Evolutionary conservation across 2,888 invertebrate species (phyloP), one percentile per base, ranked within the genome.

Genomic region (Tinea trinotella): DNA sequence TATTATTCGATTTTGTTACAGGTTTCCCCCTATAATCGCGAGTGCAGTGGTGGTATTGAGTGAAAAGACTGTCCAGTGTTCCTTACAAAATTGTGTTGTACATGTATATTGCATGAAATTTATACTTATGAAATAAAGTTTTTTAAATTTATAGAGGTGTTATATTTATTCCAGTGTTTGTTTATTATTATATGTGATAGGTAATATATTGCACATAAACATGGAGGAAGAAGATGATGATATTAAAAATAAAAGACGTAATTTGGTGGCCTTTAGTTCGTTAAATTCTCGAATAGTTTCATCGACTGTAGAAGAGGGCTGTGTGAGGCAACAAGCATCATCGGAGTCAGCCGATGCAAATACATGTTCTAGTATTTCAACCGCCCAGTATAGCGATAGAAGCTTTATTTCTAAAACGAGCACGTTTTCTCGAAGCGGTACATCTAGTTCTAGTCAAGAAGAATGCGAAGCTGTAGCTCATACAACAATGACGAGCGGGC

Each of bases 391-490:
- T 62, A 77, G 83, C 57, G 85, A 85, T 57, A 74, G 82, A 59
- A 85, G 87, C 60, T 78, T 88, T 60, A 75, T 85, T n/a, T 88
- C 88, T 0, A 80, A 88, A 61, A 80, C 86, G 54, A 85, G 85
- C 61, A 81, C 86, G 34, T 84, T 85, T 59, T 88, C 85, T 4
- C 76, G 88, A 20, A 89, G 88, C 56, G 88, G 88, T 7, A 89
- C 89, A 56, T 91, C 91, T 1, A 91, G 91, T 64, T 91, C 91
- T 20, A 91, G 91, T 57, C 91, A 91, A 67, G 91, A 92, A 66
- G 91, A 92, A 61, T 88, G 89, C 30, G 90, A 91, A 61, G 76
- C 87, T 24, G 88, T 89, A 60, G 66, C 65, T 57, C 83, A 78
- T 56, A 77, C 72, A 13, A 76, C 76, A 2, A 68, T 77, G 55